Evolutionary conservation across 2,113 vertebrate genomes (phyloP), one percentile per base, ranked within the genome.

Genomic region (Gambusia affinis): DNA sequence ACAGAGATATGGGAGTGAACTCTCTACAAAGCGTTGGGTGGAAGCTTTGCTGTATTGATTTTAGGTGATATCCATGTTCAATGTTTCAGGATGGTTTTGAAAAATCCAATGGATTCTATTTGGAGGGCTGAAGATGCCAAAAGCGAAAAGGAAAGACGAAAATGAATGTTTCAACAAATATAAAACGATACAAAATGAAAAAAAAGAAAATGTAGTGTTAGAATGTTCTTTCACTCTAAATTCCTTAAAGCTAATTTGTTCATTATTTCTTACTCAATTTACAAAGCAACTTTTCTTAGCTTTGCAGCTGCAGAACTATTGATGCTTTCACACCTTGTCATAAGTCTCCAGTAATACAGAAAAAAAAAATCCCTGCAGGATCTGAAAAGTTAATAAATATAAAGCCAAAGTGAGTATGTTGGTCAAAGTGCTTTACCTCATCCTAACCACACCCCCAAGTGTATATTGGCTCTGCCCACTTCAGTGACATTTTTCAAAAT

Each of bases 31-130:
- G 67, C 64, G 67, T 74, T 79, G 65, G 74, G 31, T 54, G 60
- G 33, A 74, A 35, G 74, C 65, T 61, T 74, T 47, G 67, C 17
- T 74, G 31, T 81, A 86, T 83, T 79, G 83, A 91, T 84, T 83
- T 77, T 12, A 67, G 54, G 28, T 47, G 72, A 83, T 85, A 70
- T 72, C 22, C 12, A 62, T 22, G 3, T 67, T 68, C 39, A 69
- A 68, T 85, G 33, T 75, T 68, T 69, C 17, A 54, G 47, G 29
- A 30, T 72, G 64, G 37, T 68, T 67, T 72, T n/a, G 64, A 68
- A 27, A 81, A 66, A 2, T 51, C 67, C 11, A 67, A 39, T 65
- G 24, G 51, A 24, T 57, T 57, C 22, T n/a, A 66, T 42, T 8
- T 66, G 35, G 64, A 66, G 12, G n/a, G 27, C 12, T 27, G n/a